Conservation (phyloP, 1,140 invertebrate genomes). For the Aphis craccivora region DNA sequence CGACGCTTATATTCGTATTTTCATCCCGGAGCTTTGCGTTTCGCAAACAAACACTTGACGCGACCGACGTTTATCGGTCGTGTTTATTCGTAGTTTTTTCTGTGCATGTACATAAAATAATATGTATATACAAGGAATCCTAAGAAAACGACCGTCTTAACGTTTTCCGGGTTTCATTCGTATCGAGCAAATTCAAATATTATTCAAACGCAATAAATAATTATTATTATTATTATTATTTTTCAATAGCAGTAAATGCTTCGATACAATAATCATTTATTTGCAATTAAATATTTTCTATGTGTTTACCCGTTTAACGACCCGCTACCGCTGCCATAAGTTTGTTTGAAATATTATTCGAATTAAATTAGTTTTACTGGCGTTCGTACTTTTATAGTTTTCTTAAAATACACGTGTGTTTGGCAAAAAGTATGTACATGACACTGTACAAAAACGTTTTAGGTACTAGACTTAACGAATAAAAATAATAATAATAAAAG, state of each 20-base stretch:
- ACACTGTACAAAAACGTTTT: not conserved
- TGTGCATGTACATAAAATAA: not conserved
- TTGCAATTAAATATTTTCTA: not conserved
- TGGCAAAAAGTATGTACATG: not conserved
- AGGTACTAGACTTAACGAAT: not conserved
- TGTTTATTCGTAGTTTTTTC: conserved; percentile 17
- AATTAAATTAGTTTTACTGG: not conserved
- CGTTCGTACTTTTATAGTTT: not conserved
- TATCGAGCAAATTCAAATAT: not conserved
- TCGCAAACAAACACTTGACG: not conserved
- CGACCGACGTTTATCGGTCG: not conserved
- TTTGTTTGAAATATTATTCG: not conserved
- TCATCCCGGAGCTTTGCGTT: not conserved
- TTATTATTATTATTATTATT: not conserved
- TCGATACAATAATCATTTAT: not conserved
- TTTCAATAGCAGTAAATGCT: not conserved
- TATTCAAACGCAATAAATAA: not conserved
- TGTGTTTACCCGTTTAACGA: not conserved
- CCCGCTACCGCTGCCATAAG: not conserved
- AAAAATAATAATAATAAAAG: conserved; percentile 28
- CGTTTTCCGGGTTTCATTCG: not conserved
- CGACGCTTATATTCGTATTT: not conserved
- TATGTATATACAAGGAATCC: not conserved
- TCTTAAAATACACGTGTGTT: not conserved
- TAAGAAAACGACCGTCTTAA: not conserved